Evolutionary conservation across 2,113 vertebrate species (phyloP).

Genomic region (Bungarus multicinctus): DNA sequence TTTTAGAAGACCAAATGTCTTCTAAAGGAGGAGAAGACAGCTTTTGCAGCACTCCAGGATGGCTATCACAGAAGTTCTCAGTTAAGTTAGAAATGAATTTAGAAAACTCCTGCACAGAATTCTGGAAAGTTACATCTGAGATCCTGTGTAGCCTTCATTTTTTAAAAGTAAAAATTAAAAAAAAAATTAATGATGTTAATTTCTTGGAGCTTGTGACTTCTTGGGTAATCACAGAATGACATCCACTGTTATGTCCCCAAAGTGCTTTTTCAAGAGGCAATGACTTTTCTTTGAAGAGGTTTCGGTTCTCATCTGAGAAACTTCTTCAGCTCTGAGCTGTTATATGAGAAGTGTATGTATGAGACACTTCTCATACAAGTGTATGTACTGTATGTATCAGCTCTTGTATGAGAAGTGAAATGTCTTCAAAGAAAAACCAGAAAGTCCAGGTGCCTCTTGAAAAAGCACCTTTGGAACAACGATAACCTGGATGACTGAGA

Average conservation of each 20-base stretch:
- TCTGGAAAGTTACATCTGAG: background rate
- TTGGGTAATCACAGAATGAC: background rate
- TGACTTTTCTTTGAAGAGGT: too few species aligned
- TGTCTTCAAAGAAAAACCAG: too few species aligned
- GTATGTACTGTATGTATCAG: too few species aligned
- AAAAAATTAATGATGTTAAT: background rate
- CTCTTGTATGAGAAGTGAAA: too few species aligned
- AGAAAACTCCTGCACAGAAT: background rate
- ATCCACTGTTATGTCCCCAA: background rate
- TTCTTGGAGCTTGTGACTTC: background rate
- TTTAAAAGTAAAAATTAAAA: background rate
- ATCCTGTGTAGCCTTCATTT: background rate
- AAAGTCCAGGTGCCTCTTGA: too few species aligned
- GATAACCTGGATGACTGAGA: too few species aligned
- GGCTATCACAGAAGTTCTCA: background rate
- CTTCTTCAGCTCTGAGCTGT: too few species aligned
- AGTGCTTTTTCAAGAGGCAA: too few species aligned
- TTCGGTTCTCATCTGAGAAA: too few species aligned
- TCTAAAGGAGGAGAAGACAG: background rate
- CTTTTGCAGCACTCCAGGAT: background rate
- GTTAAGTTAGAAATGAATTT: background rate
- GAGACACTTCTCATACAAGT: too few species aligned
- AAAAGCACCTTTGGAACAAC: too few species aligned
- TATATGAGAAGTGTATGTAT: too few species aligned
- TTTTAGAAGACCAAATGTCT: background rate